phyloP scores from a whole-genome alignment of 2,797 vertebrate genomes.

The Choloepus didactylus region DNA sequence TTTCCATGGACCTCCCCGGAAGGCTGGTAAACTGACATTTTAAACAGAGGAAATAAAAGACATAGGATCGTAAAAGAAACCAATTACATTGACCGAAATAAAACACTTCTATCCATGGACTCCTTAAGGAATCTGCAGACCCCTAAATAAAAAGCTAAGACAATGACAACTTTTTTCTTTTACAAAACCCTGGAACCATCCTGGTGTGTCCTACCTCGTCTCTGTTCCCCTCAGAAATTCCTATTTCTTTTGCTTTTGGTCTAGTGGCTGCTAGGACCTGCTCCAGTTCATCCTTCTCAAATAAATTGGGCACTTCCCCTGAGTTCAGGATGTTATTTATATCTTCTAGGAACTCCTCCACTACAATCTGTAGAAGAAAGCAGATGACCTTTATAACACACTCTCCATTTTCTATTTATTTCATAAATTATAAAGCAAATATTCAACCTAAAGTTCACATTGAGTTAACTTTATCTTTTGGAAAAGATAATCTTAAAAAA shows the following conservation, averaged over 20 bases:
- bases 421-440: not conserved
- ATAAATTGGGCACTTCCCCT: constrained; percentile 92
- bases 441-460: not conserved
- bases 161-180: not conserved
- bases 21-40: not conserved
- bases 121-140: not conserved
- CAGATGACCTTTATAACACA: not conserved
- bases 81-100: not conserved
- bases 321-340: constrained; percentile 94
- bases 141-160: not conserved
- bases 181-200: not conserved
- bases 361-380: constrained; percentile 88
- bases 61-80: not conserved
- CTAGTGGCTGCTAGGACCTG: constrained; percentile 91
- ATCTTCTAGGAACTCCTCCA: constrained; percentile 92
- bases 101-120: not conserved
- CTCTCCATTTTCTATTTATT: not conserved
- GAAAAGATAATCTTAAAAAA: constrained; percentile 6
- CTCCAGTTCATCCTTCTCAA: constrained; percentile 93
- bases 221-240: constrained; percentile 92
- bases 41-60: constrained; percentile 45
- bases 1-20: not conserved
- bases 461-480: constrained; percentile 32
- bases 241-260: constrained; percentile 92
- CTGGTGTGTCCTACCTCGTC: constrained; percentile 90